A percentile compares a stretch with the other conserved stretches of the same genome.
phyloP scores from a whole-genome alignment of 2,797 vertebrate species.

The Alcedo atthis region DNA sequence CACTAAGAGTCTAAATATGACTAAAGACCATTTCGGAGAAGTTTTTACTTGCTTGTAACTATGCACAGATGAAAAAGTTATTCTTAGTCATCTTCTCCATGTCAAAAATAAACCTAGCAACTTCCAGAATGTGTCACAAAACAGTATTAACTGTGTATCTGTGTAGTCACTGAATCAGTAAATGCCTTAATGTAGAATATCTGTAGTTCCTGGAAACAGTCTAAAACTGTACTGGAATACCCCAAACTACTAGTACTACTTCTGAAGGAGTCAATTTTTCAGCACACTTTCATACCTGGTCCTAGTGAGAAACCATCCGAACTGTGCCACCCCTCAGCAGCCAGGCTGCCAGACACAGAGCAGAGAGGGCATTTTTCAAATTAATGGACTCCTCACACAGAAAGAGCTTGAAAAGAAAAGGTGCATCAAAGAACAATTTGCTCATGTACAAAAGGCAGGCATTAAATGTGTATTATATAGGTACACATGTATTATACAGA shows the following conservation, averaged over 20 bases:
- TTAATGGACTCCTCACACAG: neutral
- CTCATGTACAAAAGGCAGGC: neutral
- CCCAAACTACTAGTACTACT: neutral
- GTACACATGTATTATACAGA: neutral
- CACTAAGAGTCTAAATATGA: slow-evolving; percentile 13
- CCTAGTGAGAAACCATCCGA: neutral
- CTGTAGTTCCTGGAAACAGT: neutral
- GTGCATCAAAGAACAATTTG: neutral
- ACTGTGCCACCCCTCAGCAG: neutral
- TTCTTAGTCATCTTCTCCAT: slow-evolving; percentile 59
- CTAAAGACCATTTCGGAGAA: slow-evolving; percentile 36
- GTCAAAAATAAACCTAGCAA: slow-evolving; percentile 65
- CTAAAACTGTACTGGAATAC: neutral
- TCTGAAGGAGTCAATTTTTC: neutral
- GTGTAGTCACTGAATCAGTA: neutral
- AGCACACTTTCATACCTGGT: neutral
- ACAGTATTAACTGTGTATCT: slow-evolving; percentile 46
- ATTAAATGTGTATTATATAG: neutral
- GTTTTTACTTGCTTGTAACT: slow-evolving; percentile 40
- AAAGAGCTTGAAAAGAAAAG: neutral
- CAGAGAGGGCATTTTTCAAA: neutral
- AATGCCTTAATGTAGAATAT: slow-evolving; percentile 5
- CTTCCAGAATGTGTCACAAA: slow-evolving; percentile 61
- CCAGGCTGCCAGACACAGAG: neutral
- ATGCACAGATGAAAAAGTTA: slow-evolving; percentile 48